Conservation (phyloP, 2,113 vertebrate genomes). For the Capricornis sumatraensis region DNA sequence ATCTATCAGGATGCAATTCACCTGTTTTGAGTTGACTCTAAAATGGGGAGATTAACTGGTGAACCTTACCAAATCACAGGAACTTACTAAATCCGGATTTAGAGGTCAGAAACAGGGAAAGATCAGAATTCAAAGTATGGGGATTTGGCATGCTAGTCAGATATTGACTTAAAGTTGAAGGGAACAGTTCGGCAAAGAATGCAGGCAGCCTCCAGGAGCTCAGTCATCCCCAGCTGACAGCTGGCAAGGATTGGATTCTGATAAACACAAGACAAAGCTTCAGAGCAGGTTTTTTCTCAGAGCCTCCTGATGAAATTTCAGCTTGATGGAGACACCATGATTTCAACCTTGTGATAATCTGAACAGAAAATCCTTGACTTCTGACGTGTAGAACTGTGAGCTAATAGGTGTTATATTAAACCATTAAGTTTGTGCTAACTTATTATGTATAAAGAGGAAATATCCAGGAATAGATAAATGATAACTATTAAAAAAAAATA, state of each 20-base stretch:
- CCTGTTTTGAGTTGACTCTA: not conserved
- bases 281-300: not conserved
- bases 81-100: not conserved
- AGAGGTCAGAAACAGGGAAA: not conserved
- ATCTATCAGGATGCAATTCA: not conserved
- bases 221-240: not conserved
- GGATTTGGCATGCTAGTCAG: not conserved
- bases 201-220: not conserved
- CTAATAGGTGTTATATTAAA: not conserved
- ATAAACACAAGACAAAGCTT: not conserved
- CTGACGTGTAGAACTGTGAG: not conserved
- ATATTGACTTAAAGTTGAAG: not conserved
- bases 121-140: not conserved
- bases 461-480: not conserved
- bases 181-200: not conserved
- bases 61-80: not conserved
- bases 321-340: not conserved
- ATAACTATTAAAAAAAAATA: not conserved
- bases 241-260: not conserved
- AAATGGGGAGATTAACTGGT: not conserved
- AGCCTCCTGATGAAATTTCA: not conserved
- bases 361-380: not conserved
- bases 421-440: not conserved
- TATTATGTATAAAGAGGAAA: not conserved
- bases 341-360: not conserved